phyloP scores from a whole-genome alignment of 2,113 vertebrate genomes.

The Nymphicus hollandicus region DNA sequence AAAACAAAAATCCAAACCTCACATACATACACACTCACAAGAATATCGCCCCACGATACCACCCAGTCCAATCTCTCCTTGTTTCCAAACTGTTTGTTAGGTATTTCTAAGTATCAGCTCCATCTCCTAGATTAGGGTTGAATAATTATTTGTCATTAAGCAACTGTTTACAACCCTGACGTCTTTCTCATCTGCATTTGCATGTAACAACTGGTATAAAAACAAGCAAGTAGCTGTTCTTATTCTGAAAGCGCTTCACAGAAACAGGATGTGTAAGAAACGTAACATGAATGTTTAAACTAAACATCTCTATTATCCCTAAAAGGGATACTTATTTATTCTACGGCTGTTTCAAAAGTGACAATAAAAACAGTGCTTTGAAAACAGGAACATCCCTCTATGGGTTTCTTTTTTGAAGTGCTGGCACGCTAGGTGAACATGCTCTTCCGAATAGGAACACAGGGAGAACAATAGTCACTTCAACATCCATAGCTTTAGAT shows the following conservation, averaged over 20 bases:
- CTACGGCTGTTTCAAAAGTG: neutral
- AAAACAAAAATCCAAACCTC: neutral
- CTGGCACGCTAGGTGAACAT: neutral
- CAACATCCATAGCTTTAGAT: neutral
- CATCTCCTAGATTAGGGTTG: neutral
- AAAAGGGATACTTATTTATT: neutral
- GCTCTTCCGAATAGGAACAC: neutral
- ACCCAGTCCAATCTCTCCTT: neutral
- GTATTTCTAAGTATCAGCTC: neutral
- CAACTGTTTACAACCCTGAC: neutral
- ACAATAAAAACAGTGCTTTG: neutral
- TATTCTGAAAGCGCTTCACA: neutral
- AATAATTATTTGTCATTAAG: constrained; percentile 10
- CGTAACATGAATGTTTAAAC: neutral
- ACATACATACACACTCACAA: neutral
- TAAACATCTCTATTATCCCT: neutral
- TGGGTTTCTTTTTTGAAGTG: neutral
- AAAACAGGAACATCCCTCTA: neutral
- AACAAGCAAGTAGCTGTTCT: neutral
- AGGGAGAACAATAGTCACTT: neutral
- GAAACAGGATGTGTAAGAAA: neutral
- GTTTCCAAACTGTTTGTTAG: neutral
- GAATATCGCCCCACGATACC: neutral
- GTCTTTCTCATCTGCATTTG: neutral
- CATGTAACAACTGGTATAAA: neutral